A percentile compares a stretch with the other conserved stretches of the same genome.
Evolutionary conservation across 2,797 vertebrate species (phyloP).

Genomic region (Propithecus deckenii): DNA sequence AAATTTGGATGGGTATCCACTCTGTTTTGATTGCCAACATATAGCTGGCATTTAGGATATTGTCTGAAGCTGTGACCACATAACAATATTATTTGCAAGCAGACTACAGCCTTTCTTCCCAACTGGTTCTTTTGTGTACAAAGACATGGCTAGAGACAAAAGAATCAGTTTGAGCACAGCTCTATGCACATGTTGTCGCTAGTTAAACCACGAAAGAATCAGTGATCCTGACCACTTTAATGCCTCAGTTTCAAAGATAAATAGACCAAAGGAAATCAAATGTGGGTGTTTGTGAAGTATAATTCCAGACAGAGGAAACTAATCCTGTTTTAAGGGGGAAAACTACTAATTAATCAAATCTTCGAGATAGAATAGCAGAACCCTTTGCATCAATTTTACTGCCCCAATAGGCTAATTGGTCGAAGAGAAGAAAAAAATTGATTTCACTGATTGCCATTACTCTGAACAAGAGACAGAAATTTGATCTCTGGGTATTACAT

Average conservation of each 20-base stretch:
- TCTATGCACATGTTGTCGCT: background rate
- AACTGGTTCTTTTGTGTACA: background rate
- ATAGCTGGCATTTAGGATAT: constrained; percentile 15
- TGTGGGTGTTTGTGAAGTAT: background rate
- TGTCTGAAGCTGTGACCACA: background rate
- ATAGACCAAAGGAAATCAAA: background rate
- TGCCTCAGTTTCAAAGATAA: background rate
- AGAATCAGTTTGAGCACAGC: background rate
- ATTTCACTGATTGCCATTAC: background rate
- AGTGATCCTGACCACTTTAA: background rate
- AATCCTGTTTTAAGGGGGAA: background rate
- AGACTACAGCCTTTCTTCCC: background rate
- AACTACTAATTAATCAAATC: background rate
- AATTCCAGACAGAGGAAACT: background rate
- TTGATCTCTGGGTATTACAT: background rate
- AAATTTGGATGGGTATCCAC: background rate
- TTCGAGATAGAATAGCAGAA: background rate
- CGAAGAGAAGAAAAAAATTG: background rate
- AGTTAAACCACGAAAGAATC: background rate
- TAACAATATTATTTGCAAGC: constrained; percentile 10
- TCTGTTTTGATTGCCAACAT: constrained; percentile 1
- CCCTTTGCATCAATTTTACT: background rate
- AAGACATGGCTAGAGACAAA: background rate
- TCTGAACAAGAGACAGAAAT: background rate
- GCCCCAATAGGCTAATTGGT: background rate